Conservation (phyloP, 2,113 vertebrate species). For the Holacanthus passer region DNA sequence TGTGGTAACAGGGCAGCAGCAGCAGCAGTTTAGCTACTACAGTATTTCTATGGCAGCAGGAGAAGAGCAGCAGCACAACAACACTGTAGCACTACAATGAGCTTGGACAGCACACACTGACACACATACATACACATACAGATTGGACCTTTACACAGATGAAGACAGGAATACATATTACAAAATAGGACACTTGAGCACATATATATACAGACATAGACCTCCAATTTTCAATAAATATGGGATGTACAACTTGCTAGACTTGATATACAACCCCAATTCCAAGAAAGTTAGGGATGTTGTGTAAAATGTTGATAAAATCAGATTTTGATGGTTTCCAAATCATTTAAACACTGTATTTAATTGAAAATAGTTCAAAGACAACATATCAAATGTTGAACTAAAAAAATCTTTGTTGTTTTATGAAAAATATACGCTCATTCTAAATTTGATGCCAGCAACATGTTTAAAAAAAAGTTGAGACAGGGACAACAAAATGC, state of each 20-base stretch:
- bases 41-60: slow-evolving; percentile 77
- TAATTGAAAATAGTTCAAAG: too few relatives aligned
- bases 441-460: too few relatives aligned
- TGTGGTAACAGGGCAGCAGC: slow-evolving; percentile 74
- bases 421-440: too few relatives aligned
- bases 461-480: too few relatives aligned
- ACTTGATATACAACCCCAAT: too few relatives aligned
- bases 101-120: slow-evolving; percentile 55
- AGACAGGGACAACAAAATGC: too few relatives aligned
- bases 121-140: slow-evolving; percentile 53
- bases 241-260: slow-evolving; percentile 48
- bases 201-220: slow-evolving; percentile 77
- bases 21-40: slow-evolving; percentile 71
- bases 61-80: slow-evolving; percentile 73
- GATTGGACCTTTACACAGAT: slow-evolving; percentile 33
- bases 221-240: slow-evolving; percentile 62
- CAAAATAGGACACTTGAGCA: slow-evolving; percentile 65
- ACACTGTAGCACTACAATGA: slow-evolving; percentile 56
- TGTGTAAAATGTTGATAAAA: too few relatives aligned
- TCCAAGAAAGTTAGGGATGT: too few relatives aligned
- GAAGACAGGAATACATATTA: slow-evolving; percentile 47
- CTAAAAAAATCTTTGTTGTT: too few relatives aligned
- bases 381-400: too few relatives aligned
- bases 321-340: too few relatives aligned
- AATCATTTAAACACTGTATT: too few relatives aligned